Percentiles rank a stretch among this genome's conserved stretches.
These are phyloP conservation scores for Bombus terrestris DNA, from an alignment of 1,140 invertebrate genomes.

Conservation along the genomic window DNA sequence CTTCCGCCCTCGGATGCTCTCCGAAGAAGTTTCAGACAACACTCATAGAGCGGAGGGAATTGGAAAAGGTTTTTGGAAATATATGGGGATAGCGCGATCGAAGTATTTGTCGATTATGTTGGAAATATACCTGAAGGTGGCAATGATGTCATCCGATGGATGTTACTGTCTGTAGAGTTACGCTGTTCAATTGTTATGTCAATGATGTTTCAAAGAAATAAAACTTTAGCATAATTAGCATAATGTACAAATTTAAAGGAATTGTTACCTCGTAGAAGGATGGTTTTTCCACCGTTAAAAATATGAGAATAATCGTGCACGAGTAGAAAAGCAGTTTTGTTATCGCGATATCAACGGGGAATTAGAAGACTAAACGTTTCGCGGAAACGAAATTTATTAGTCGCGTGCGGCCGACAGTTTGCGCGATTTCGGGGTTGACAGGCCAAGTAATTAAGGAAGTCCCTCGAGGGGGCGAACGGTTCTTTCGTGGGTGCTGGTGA, in stretches of 20 bases:
- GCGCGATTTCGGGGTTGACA: slow-evolving; percentile 41
- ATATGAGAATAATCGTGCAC: not conserved
- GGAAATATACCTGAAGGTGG: not conserved
- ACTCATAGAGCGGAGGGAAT: not conserved
- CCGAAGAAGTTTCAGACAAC: too few relatives aligned
- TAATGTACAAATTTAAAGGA: too few relatives aligned
- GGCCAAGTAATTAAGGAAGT: slow-evolving; percentile 60
- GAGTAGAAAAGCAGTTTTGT: not conserved
- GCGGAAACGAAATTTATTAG: slow-evolving; percentile 62
- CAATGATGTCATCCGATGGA: too few relatives aligned
- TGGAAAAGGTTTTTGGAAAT: not conserved
- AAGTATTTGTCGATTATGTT: not conserved
- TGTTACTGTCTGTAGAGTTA: too few relatives aligned
- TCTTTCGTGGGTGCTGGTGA: slow-evolving; percentile 44
- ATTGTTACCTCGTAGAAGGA: not conserved
- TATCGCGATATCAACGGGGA: slow-evolving; percentile 8
- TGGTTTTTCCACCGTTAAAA: not conserved
- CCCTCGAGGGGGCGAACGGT: slow-evolving; percentile 7
- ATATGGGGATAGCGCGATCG: not conserved
- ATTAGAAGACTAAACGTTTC: slow-evolving; percentile 20
- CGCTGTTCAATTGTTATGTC: rapidly evolving
- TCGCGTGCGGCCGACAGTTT: slow-evolving; percentile 54
- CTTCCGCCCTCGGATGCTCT: slow-evolving; percentile 17
- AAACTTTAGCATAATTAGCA: too few relatives aligned
- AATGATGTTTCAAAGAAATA: too few relatives aligned